Evolutionary conservation across 2,113 vertebrate genomes (phyloP).

Genomic region (Cavia aperea): DNA sequence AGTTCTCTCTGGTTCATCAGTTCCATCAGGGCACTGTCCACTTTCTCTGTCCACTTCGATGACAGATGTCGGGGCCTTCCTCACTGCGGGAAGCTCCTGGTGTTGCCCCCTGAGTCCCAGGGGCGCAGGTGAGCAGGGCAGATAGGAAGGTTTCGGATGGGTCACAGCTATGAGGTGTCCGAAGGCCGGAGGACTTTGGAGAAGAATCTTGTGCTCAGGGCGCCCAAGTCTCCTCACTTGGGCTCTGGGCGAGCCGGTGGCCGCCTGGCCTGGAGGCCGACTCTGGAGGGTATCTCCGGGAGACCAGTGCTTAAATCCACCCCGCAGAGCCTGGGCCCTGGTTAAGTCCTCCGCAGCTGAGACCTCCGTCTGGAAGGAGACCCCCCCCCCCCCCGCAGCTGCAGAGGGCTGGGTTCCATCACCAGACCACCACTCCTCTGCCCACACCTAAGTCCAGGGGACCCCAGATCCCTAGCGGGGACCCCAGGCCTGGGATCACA

Average conservation of each 20-base stretch:
- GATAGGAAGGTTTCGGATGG: not conserved
- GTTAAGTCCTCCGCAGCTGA: rapidly evolving
- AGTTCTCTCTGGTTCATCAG: not conserved
- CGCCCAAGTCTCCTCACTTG: rapidly evolving
- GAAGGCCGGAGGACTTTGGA: not conserved
- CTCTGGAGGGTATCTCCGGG: not conserved
- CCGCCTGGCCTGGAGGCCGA: not conserved
- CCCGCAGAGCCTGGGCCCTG: not conserved
- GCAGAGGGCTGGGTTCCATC: rapidly evolving
- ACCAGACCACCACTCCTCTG: rapidly evolving
- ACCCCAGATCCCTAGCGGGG: not conserved
- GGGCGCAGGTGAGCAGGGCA: rapidly evolving
- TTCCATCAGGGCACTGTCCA: not conserved
- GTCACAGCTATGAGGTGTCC: not conserved
- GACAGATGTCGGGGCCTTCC: not conserved
- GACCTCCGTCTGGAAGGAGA: not conserved
- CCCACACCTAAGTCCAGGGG: not conserved
- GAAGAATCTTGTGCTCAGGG: not conserved
- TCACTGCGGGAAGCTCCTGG: rapidly evolving
- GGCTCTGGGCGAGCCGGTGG: not conserved
- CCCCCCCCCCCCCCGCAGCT: no score
- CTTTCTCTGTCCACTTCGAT: not conserved
- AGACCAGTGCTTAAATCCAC: rapidly evolving
- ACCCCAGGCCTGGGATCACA: rapidly evolving
- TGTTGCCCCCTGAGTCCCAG: not conserved